Evolutionary conservation across 53 echinoderm and acorn worm genomes (phyloP), one percentile per base, ranked within the genome.

Genomic region (Mesocentrotus franciscanus): DNA sequence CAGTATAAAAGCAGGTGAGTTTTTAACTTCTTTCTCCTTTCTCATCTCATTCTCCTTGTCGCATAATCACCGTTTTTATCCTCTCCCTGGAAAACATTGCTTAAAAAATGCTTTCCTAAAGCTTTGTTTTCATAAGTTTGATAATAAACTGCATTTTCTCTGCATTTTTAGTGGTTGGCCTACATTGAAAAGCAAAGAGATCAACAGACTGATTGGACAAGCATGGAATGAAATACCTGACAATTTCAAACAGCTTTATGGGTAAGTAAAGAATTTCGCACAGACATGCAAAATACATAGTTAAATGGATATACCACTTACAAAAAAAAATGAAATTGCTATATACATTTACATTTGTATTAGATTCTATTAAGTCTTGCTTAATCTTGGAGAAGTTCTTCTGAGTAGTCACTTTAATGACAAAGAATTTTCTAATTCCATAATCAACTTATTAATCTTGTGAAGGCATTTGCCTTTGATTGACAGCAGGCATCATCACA

Each of bases 151-250:
- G 68, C 12, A 74, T 72, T 1, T 72, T 72, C 4, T 72, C 29
- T 72, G 30, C n/a, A 72, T 30, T 29, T 74, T 32, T 96, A 98
- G 98, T 60, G 96, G 96, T 59, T 98, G 98, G 98, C 98, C 98
- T 89, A n/a, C 94, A 49, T 85, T 98, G 55, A 96, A 97, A 34
- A 97, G 97, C 33, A 95, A 93, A 59, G 97, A 98, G 78, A 97
- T 97, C 83, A 96, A 96, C 18, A 90, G 96, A 61, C 91, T 98
- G 15, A 90, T 98, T 22, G 96, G 96, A 39, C 97, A 98, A 94
- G 95, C 97, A 7, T 98, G 98, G 98, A 97, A 97, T 87, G 96
- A 97, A 64, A 95, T 97, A 55, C 96, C 98, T 35, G 91, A 62
- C 10, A 92, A 96, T 35, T 96, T 68, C 91, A 98, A 96, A 92